Evolutionary conservation across 2,797 vertebrate genomes (phyloP), one percentile per base, ranked within the genome.

Genomic region (Xyrichtys novacula): DNA sequence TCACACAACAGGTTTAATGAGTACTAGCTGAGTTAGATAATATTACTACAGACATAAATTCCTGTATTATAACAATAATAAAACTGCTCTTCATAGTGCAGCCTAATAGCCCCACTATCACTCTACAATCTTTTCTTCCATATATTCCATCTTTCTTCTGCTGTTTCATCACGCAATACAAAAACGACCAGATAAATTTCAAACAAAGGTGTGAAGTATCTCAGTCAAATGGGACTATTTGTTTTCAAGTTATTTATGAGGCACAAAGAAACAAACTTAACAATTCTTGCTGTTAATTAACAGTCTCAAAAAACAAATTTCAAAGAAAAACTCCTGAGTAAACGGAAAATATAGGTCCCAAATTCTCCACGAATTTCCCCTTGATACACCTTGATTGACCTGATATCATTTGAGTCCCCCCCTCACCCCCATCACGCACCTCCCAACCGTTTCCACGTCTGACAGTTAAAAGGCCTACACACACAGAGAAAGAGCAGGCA

Each of bases 381-480:
- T 42, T 52, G 57, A 75, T 49, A 57, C 68, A 81, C 79, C 85
- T 86, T 79, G 78, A 83, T 59, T 76, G 58, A 74, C 61, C 32
- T 28, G 72, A 82, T 78, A 68, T 72, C 3, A 28, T 60, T 58
- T 36, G 39, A 49, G 28, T 17, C n/a, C 6, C 43, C 16, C 44
- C 16, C 36, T n/a, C n/a, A n/a, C n/a, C 46, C 20, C 54, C 55
- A 62, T 61, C 72, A 64, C 25, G 32, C 53, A 85, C 75, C 81
- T 84, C 85, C 72, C 67, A 66, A 69, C 74, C 57, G 55, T 71
- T 84, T 81, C 76, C 71, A 79, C 16, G 52, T 85, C 78, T 86
- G 85, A 91, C 88, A 88, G 91, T 90, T 89, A 91, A 92, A 92
- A 91, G 89, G 87, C 91, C 81, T 88, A 54, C 88, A 89, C 84